A percentile compares a stretch with the other conserved stretches of the same genome.
phyloP scores from a whole-genome alignment of 2,113 vertebrate genomes.

The Petroica traversi region DNA sequence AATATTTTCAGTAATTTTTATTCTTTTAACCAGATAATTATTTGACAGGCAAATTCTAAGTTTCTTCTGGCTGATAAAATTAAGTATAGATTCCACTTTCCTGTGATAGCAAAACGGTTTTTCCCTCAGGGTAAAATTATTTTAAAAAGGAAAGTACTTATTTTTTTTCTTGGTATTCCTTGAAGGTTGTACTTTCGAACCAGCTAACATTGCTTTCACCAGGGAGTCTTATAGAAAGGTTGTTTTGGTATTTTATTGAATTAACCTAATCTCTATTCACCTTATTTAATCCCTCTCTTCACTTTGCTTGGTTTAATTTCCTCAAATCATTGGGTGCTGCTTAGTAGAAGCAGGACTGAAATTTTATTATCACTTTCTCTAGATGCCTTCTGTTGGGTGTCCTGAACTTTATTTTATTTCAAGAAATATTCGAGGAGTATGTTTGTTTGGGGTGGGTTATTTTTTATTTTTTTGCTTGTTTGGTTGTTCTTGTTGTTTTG shows the following conservation, averaged over 20 bases:
- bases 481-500: background rate
- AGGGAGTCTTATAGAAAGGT: background rate
- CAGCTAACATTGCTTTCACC: background rate
- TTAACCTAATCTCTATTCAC: background rate
- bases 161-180: background rate
- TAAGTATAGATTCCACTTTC: background rate
- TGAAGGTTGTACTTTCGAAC: background rate
- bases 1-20: background rate
- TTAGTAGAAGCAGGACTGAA: background rate
- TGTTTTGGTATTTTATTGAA: background rate
- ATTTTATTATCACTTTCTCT: background rate
- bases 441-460: accelerated
- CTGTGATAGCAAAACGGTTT: background rate
- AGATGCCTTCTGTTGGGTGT: background rate
- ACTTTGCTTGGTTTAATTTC: background rate
- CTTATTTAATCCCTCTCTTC: background rate
- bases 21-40: background rate
- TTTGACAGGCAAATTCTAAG: background rate
- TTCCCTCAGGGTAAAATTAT: background rate
- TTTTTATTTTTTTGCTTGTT: background rate
- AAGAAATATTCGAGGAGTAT: background rate
- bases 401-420: background rate
- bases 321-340: background rate
- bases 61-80: background rate
- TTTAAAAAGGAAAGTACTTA: background rate